Evolutionary conservation across 2,113 vertebrate genomes (phyloP), one percentile per base, ranked within the genome.

Genomic region (Phylloscopus whistleri): DNA sequence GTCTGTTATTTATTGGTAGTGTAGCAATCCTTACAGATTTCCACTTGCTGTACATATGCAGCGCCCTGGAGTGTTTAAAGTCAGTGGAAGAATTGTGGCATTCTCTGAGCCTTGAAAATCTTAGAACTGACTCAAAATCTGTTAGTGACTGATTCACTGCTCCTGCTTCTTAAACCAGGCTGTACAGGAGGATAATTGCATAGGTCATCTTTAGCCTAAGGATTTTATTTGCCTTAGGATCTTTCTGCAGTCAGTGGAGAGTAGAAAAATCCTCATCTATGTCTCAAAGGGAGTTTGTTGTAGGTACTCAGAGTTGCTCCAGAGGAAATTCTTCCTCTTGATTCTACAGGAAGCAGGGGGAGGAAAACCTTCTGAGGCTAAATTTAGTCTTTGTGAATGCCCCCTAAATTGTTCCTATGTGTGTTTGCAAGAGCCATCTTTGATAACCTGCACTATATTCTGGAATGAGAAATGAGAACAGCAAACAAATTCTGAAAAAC

Each of bases 191-290:
- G 27, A 28, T 9, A 67, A 26, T 12, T 82, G 44, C 56, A 79
- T 87, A 89, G 73, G 27, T 60, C 39, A 48, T 56, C 53, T 58
- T 75, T 75, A 82, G 74, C 92, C 21, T 56, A 72, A 87, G 81
- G 74, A 94, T 44, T 37, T 84, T 92, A 43, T 87, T 78, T 87
- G 66, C 84, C 39, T 78, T 68, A 64, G 70, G 66, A 96, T 87
- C 74, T 91, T 89, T 49, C 69, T 3, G 12, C 33, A 79, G 78
- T 31, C 70, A 75, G 37, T 19, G 13, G 33, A 46, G 70, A 78
- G 35, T 10, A 28, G 35, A 55, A 82, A 79, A 93, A 51, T 66
- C 76, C 26, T 74, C 46, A 27, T 49, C 44, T 49, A 13, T 46
- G 33, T 72, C 81, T 91, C 73, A 77, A 13, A 67, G n/a, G 52